Conservation (phyloP, 2,888 invertebrate genomes). For the Cantharis lateralis region DNA sequence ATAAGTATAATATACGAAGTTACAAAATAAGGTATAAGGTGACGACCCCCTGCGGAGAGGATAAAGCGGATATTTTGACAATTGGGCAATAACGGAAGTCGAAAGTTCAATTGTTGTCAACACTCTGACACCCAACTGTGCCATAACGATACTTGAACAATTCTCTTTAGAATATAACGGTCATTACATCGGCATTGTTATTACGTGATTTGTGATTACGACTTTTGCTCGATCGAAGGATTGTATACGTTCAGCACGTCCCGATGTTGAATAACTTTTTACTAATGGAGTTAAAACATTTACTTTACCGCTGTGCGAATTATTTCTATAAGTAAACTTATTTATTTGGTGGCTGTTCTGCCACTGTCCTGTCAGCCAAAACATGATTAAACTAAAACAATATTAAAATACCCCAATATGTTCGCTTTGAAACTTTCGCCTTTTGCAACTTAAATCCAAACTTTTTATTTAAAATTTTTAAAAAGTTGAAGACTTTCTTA, state of each 20-base stretch:
- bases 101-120: slow-evolving; percentile 50
- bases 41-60: slow-evolving; percentile 31
- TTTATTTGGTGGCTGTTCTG: too few species aligned
- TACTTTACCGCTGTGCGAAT: neutral
- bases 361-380: too few species aligned
- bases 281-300: neutral
- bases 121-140: slow-evolving; percentile 49
- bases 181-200: slow-evolving; percentile 30
- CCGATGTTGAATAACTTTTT: neutral
- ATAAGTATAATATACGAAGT: neutral
- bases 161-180: slow-evolving; percentile 26
- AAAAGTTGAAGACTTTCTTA: too few species aligned
- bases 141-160: slow-evolving; percentile 42
- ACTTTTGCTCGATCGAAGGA: slow-evolving; percentile 26
- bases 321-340: too few species aligned
- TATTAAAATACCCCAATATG: too few species aligned
- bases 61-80: slow-evolving; percentile 41
- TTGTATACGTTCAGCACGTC: neutral
- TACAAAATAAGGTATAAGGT: slow-evolving; percentile 22
- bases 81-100: slow-evolving; percentile 43
- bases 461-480: too few species aligned
- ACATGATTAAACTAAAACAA: too few species aligned
- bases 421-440: too few species aligned
- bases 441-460: too few species aligned
- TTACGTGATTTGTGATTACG: slow-evolving; percentile 37